These are phyloP conservation scores for Pegoplata infirma DNA, from an alignment of 2,888 invertebrate species.

Conservation along the genomic window DNA sequence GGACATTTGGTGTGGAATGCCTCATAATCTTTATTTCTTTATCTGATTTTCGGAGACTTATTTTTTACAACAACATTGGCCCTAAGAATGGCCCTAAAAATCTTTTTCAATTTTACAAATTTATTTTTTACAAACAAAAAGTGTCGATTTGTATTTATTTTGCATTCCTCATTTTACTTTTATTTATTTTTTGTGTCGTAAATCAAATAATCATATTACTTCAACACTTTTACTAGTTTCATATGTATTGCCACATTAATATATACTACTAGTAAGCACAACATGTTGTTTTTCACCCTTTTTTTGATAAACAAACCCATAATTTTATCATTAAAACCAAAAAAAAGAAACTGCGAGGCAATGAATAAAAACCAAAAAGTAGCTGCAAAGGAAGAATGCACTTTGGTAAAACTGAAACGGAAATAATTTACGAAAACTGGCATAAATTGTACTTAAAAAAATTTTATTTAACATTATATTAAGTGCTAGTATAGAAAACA, in stretches of 20 bases:
- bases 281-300: not conserved
- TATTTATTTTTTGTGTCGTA: too few relatives aligned
- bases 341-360: not conserved
- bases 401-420: constrained; percentile 53
- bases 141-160: too few relatives aligned
- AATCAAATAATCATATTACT: not conserved
- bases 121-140: too few relatives aligned
- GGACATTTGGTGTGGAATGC: too few relatives aligned
- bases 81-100: too few relatives aligned
- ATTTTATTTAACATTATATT: not conserved
- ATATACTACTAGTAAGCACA: too few relatives aligned
- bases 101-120: too few relatives aligned
- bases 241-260: not conserved
- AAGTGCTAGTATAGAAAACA: too few relatives aligned
- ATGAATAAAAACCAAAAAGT: constrained; percentile 26
- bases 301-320: constrained; percentile 14
- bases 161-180: too few relatives aligned
- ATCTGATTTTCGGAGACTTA: too few relatives aligned
- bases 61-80: too few relatives aligned
- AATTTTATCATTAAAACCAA: not conserved
- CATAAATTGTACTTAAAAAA: constrained; percentile 24
- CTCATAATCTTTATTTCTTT: too few relatives aligned
- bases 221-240: not conserved
- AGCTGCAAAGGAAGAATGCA: constrained; percentile 16
- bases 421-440: constrained; percentile 55